phyloP scores from a whole-genome alignment of 2,888 invertebrate genomes.

The Ceratothoa steindachneri region DNA sequence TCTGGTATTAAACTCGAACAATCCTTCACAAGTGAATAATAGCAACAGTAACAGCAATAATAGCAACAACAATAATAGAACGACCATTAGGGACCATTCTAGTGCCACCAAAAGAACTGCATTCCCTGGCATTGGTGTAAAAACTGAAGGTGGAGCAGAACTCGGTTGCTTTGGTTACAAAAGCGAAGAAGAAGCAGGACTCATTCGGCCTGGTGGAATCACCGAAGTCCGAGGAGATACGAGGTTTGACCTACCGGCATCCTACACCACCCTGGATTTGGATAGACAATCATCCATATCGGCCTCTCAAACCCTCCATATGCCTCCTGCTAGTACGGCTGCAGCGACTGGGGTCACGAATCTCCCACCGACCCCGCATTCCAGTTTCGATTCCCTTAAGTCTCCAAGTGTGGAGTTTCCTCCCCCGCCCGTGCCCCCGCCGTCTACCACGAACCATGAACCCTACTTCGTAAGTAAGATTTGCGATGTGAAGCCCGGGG shows the following conservation, averaged over 20 bases:
- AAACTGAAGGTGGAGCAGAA: constrained; percentile 23
- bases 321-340: constrained; percentile 20
- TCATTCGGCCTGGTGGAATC: constrained; percentile 31
- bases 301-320: constrained; percentile 34
- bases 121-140: constrained; percentile 20
- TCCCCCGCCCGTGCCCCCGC: constrained; percentile 20
- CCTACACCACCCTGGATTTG: constrained; percentile 41
- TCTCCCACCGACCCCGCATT: constrained; percentile 22
- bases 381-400: constrained; percentile 32
- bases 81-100: constrained; percentile 5
- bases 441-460: constrained; percentile 16
- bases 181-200: constrained; percentile 36
- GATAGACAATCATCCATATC: constrained; percentile 43
- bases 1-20: not conserved
- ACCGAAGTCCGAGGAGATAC: constrained; percentile 42
- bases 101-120: constrained; percentile 21
- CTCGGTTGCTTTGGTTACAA: constrained; percentile 40
- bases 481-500: constrained; percentile 37
- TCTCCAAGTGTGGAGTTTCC: constrained; percentile 19
- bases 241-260: constrained; percentile 32
- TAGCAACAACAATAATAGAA: constrained; percentile 9
- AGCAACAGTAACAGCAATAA: constrained; percentile 9
- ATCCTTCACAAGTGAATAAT: not conserved
- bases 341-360: not conserved
- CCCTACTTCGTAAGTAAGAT: constrained; percentile 19